Base-by-base conservation (phyloP, 2,797 vertebrate species). In the Lepilemur septentrionalis region DNA sequence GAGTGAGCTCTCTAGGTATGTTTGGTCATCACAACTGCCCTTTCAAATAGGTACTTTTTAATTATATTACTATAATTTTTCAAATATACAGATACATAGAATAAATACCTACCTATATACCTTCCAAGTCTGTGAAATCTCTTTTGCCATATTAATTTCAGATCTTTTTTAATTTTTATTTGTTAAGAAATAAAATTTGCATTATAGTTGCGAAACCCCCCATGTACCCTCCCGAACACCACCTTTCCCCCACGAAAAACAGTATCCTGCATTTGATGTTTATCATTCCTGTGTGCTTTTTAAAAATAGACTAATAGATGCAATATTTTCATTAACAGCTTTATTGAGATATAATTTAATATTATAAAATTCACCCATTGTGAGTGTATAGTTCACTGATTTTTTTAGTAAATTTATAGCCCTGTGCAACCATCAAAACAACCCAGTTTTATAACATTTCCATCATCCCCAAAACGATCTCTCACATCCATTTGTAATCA, bases 171-270 rank as follows among this genome's bases (percentile, higher is more conserved):
- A 28, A 17, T 61, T 28, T 75, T 86, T 76, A 30, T 76, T 92
- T 88, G 92, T 89, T 38, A 70, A 93, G 76, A 79, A 89, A 41
- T 72, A 52, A 92, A 87, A 67, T 35, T 20, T 67, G 30, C 20
- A 32, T 17, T 32, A n/a, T 52, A 48, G 14, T 6, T 35, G 14
- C 73, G 83, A 55, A 93, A 25, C 43, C 23, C 23, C 50, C 28
- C 3, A 4, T 52, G 15, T n/a, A 0, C 30, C 17, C n/a, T 81
- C 25, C 78, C 30, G n/a, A 17, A 41, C 12, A 48, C n/a, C 65
- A 4, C 12, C 2, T 7, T 22, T 12, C 4, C 25, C 23, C 30
- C 1, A 5, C 17, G 6, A 20, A 50, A 46, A 23, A 2, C 35
- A 35, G 5, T 28, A 28, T 25, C 41, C 55, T 50, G 28, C 6